Evolutionary conservation across 2,113 vertebrate genomes (phyloP).

Genomic region (Muscicapa adusta): DNA sequence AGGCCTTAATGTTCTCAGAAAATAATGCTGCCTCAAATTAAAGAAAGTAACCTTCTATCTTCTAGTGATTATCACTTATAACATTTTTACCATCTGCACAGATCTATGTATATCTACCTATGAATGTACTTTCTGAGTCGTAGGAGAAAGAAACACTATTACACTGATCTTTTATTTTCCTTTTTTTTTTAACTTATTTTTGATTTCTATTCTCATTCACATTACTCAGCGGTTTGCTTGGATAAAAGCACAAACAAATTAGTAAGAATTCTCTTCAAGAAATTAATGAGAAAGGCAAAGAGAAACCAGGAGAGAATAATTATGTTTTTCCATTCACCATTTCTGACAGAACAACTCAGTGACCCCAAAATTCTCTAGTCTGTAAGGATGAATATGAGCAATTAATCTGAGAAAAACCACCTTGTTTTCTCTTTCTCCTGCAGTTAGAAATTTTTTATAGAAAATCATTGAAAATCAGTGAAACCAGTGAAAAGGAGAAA

Average conservation of each 20-base stretch:
- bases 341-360: background rate
- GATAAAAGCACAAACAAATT: background rate
- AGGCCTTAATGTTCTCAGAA: background rate
- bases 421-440: background rate
- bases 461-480: background rate
- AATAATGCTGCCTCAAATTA: background rate
- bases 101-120: background rate
- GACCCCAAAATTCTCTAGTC: background rate
- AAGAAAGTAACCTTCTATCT: background rate
- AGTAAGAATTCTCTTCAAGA: background rate
- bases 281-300: background rate
- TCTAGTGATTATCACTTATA: background rate
- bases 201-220: background rate
- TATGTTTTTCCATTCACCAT: background rate
- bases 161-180: rapidly evolving
- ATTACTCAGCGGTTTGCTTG: background rate
- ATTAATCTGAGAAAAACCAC: background rate
- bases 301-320: background rate
- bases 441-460: background rate
- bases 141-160: background rate
- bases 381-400: background rate
- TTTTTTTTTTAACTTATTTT: too few species aligned
- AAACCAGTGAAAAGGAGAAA: background rate
- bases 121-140: background rate
- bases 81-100: background rate